Evolutionary conservation across 1,140 invertebrate genomes (phyloP), one percentile per base, ranked within the genome.

Genomic region (Panulirus ornatus): DNA sequence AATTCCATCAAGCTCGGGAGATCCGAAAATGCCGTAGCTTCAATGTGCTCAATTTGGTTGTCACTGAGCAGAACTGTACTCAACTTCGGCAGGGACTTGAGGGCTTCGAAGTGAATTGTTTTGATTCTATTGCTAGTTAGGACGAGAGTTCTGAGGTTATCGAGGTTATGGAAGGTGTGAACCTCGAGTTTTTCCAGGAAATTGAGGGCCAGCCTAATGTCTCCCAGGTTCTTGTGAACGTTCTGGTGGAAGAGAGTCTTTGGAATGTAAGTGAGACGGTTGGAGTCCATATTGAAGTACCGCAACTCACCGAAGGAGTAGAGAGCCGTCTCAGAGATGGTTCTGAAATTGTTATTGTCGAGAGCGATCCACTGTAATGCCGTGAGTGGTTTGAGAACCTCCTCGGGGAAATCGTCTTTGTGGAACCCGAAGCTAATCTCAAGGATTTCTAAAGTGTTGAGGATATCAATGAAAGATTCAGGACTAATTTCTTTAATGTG

Each of bases 221-320:
- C 97, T 66, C 95, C 95, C 47, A 98, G 93, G 92, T 96, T 95
- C n/a, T 95, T 95, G 93, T 98, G 96, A 40, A 96, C 93, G 71
- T 95, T 95, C 1, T 95, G 94, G 93, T 96, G 94, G 91, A 98
- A 96, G 30, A 97, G 82, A 71, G 92, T 93, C 82, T 92, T 92
- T 1, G 92, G 92, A 19, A 93, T 91, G 27, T 83, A 40, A 11
- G 83, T 91, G 16, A 93, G 82, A 27, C 92, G 95, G 93, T 98
- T 98, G 27, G 97, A 97, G 93, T 98, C 97, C 92, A 98, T 94
- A 94, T 98, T 98, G 42, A 98, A 94, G 93, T 98, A 98, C 91
- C 96, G 96, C 19, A 98, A 93, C 92, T 96, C 95, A 3, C 95
- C 94, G 92, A 92, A 91, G 30, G 90, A 92, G 71, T 92, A 92